Evolutionary conservation across 2,797 vertebrate genomes (phyloP).

Genomic region (Syncerus caffer): DNA sequence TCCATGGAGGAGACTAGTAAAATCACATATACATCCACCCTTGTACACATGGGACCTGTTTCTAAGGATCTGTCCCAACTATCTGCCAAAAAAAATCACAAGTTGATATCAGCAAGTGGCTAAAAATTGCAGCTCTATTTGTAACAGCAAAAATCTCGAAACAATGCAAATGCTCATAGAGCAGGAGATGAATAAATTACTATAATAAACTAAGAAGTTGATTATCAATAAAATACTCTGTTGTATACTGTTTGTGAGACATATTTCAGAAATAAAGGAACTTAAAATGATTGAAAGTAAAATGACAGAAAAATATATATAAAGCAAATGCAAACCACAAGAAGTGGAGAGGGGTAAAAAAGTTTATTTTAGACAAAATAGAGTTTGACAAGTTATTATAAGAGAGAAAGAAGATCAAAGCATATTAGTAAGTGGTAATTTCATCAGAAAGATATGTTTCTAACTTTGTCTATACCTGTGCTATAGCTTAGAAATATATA

Average conservation of each 20-base stretch:
- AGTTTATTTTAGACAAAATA: slow-evolving; percentile 10
- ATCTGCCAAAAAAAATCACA: neutral
- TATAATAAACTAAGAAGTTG: neutral
- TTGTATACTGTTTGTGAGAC: neutral
- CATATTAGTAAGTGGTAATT: neutral
- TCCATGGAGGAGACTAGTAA: neutral
- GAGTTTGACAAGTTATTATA: neutral
- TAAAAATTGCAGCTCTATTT: neutral
- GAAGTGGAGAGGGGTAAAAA: neutral
- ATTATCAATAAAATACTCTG: neutral
- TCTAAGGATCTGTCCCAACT: neutral
- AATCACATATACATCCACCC: neutral
- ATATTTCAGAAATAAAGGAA: neutral
- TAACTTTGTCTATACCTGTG: neutral
- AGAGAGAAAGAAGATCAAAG: neutral
- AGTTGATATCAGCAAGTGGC: neutral
- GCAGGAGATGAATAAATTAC: neutral
- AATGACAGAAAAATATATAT: neutral
- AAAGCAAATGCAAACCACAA: neutral
- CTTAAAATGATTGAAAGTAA: neutral
- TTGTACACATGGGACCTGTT: neutral
- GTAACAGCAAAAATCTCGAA: neutral
- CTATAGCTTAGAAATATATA: neutral
- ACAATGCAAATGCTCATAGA: neutral
- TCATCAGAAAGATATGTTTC: neutral